Base-by-base conservation (phyloP, 2,113 vertebrate genomes). In the Origma solitaria region DNA sequence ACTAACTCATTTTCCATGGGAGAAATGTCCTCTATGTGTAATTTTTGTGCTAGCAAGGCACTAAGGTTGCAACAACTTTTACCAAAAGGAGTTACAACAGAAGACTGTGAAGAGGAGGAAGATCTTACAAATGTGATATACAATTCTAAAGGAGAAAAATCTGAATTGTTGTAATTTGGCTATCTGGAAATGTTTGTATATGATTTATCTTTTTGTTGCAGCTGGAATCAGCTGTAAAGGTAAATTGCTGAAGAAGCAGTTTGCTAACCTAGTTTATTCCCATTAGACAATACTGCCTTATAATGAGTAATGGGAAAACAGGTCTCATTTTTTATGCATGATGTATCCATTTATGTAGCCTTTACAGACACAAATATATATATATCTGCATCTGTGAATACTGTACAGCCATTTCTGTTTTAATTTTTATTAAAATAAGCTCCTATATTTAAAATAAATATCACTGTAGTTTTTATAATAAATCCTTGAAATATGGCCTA, bases 281-380 rank as follows among this genome's bases (percentile, higher is more conserved):
- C 78, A 51, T 82, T 83, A 92, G 83, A 95, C 38, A 87, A 6
- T n/a, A 64, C 22, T 82, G 72, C 86, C 64, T 95, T 88, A 76
- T 95, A 96, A 95, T 94, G 95, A 93, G 50, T 86, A 97, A 95
- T 94, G 87, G 47, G 61, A 88, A 96, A 97, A 95, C 47, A 95
- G 92, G 28, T 62, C 82, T 93, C 25, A 66, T 70, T 95, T 94
- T 95, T 95, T 84, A 93, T 88, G 83, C n/a, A 82, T 91, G 76
- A 91, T 90, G 31, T 57, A 86, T 81, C 75, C 71, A 70, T 88
- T 93, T 92, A 91, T 79, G 65, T 80, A 90, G 65, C 27, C 61
- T 88, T 93, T 88, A 42, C 47, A 88, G 69, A 14, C 13, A 13
- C 53, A 89, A 64, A 95, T 86, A 84, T 71, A 62, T 71, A 62